Evolutionary conservation across 1,140 invertebrate genomes (phyloP).

Genomic region (Drosophila lacertosa): DNA sequence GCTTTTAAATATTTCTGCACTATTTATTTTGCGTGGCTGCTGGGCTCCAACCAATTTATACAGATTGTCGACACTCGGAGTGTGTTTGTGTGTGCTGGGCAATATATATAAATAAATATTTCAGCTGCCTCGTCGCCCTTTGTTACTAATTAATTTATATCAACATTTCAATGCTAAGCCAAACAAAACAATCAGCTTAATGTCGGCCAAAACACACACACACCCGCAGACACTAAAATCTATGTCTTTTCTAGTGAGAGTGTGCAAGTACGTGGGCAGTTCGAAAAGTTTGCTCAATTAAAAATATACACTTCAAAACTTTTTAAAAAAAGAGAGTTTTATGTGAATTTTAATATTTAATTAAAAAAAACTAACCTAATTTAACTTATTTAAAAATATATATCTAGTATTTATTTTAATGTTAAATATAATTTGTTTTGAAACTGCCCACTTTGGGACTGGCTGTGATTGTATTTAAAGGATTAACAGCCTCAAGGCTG

Average conservation of each 20-base stretch:
- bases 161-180: slow-evolving; percentile 82
- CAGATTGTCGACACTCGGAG: slow-evolving; percentile 10
- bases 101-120: slow-evolving; percentile 60
- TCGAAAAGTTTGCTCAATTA: background rate
- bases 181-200: slow-evolving; percentile 81
- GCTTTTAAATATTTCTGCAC: slow-evolving; percentile 53
- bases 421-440: background rate
- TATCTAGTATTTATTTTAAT: background rate
- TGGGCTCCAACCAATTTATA: slow-evolving; percentile 8
- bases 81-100: slow-evolving; percentile 16
- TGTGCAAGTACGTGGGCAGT: slow-evolving; percentile 1
- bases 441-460: slow-evolving; percentile 38
- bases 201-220: slow-evolving; percentile 58
- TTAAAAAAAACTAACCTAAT: too few relatives aligned
- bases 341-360: background rate
- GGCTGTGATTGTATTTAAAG: slow-evolving; percentile 65
- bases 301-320: background rate
- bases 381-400: too few relatives aligned
- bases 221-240: slow-evolving; percentile 10
- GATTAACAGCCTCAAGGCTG: slow-evolving; percentile 76
- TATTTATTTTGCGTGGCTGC: slow-evolving; percentile 51
- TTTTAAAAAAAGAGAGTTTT: too few relatives aligned
- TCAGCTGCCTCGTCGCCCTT: slow-evolving; percentile 44
- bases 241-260: background rate
- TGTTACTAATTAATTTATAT: slow-evolving; percentile 81